A percentile compares a stretch with the other conserved stretches of the same genome.
Evolutionary conservation across 2,797 vertebrate species (phyloP).

Genomic region (Cyprinella venusta): DNA sequence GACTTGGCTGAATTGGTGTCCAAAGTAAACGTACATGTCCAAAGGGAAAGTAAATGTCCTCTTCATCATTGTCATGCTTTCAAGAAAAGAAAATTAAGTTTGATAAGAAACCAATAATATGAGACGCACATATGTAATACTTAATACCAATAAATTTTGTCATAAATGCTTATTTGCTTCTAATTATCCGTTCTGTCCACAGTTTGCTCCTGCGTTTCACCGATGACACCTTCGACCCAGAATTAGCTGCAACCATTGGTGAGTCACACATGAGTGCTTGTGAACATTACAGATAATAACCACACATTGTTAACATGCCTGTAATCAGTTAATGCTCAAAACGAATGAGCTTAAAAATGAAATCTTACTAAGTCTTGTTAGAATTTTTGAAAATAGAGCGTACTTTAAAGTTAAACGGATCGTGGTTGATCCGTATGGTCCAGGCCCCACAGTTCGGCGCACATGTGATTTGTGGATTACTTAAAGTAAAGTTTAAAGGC

Average conservation of each 20-base stretch:
- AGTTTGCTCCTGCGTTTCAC: slow-evolving; percentile 97
- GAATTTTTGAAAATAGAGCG: neutral
- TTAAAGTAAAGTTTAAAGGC: too few species aligned
- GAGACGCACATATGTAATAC: neutral
- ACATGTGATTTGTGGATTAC: too few species aligned
- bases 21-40: neutral
- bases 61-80: neutral
- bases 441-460: too few species aligned
- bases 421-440: too few species aligned
- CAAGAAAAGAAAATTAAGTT: neutral
- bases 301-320: neutral
- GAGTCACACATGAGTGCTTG: slow-evolving; percentile 60
- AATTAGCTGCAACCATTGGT: slow-evolving; percentile 97
- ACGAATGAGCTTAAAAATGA: neutral
- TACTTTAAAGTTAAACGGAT: neutral
- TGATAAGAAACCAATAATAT: neutral
- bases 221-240: slow-evolving; percentile 97
- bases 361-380: neutral
- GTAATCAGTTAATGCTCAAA: slow-evolving; percentile 4
- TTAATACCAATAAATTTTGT: neutral
- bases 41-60: neutral
- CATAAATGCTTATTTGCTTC: neutral
- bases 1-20: neutral
- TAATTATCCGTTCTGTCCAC: slow-evolving; percentile 24
- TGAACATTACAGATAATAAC: neutral